phyloP scores from a whole-genome alignment of 2,113 vertebrate species.

The Scalopus aquaticus region DNA sequence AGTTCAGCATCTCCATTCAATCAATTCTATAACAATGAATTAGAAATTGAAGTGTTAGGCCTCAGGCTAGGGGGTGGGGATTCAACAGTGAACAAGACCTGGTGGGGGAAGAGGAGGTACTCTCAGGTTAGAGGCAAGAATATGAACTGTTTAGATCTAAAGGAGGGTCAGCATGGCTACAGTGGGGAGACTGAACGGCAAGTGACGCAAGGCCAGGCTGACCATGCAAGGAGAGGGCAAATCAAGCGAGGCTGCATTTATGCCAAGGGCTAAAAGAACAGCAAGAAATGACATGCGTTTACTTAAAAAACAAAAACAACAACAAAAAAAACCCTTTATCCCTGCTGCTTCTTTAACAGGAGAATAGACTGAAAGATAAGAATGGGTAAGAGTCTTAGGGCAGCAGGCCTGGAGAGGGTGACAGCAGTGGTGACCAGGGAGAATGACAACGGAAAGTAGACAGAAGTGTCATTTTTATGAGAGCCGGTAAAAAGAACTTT shows the following conservation, averaged over 20 bases:
- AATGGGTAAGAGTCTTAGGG: background rate
- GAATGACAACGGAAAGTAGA: background rate
- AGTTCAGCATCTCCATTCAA: background rate
- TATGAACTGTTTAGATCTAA: background rate
- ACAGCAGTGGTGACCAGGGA: background rate
- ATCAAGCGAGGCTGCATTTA: background rate
- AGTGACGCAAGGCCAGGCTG: background rate
- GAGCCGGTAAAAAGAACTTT: background rate
- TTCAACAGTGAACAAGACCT: background rate
- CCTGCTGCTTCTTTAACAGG: background rate
- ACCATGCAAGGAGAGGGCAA: background rate
- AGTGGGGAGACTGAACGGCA: background rate
- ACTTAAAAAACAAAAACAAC: background rate
- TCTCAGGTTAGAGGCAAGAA: background rate
- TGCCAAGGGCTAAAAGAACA: background rate
- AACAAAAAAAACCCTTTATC: too few species aligned
- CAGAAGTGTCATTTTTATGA: background rate
- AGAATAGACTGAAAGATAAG: background rate
- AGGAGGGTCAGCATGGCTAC: background rate
- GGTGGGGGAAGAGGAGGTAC: background rate
- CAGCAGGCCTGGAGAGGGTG: background rate
- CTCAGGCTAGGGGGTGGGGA: background rate
- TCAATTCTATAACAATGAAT: background rate
- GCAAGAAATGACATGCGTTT: background rate
- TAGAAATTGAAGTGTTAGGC: background rate